These are phyloP conservation scores for Hydrochoerus hydrochaeris DNA, from an alignment of 2,113 vertebrate genomes.

Conservation along the genomic window DNA sequence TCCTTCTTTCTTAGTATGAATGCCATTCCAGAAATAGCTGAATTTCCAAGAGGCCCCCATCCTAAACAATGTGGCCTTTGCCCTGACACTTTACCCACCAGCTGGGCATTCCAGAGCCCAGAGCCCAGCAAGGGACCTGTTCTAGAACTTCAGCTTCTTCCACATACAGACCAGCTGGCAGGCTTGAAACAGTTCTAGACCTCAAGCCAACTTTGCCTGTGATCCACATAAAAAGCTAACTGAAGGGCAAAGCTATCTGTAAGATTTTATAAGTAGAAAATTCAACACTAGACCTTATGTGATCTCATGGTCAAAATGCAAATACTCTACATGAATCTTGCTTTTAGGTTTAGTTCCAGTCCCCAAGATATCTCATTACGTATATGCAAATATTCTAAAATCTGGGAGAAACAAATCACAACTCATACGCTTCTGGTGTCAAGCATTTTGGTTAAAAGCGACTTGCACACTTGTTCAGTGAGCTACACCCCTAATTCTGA, in stretches of 20 bases:
- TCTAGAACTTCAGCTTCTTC: background rate
- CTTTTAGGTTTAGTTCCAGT: background rate
- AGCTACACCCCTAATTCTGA: background rate
- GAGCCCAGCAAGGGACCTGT: background rate
- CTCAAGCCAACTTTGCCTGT: background rate
- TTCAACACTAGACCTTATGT: background rate
- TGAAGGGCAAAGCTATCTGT: background rate
- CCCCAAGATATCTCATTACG: background rate
- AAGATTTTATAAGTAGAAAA: background rate
- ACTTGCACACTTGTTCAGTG: background rate
- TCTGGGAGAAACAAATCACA: background rate
- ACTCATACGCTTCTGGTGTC: background rate
- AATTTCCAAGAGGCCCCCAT: background rate
- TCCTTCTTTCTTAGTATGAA: constrained; percentile 15
- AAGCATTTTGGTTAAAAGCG: background rate
- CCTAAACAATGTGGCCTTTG: constrained; percentile 42
- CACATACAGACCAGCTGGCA: background rate
- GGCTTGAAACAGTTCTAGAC: background rate
- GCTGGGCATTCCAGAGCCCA: background rate
- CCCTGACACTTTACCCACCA: background rate
- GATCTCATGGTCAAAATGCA: background rate
- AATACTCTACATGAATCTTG: background rate
- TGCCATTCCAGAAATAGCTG: constrained; percentile 59
- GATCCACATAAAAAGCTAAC: background rate
- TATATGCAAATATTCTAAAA: background rate